Conservation (phyloP, 1,140 invertebrate genomes). For the Dinoponera quadriceps region DNA sequence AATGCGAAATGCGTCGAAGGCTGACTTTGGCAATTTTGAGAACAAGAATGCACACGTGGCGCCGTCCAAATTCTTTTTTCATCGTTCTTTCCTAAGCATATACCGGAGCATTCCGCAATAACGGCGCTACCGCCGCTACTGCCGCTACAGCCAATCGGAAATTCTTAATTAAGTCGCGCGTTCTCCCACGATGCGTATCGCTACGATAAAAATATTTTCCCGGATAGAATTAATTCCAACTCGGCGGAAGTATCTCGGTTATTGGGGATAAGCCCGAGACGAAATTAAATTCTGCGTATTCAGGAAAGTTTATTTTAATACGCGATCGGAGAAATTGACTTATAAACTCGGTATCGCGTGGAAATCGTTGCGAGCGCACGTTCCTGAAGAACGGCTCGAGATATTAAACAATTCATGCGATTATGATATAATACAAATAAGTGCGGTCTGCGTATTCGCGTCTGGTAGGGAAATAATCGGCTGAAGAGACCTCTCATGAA, state of each 20-base stretch:
- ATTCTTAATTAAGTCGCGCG: conserved; percentile 55
- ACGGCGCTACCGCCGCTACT: background rate
- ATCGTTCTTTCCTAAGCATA: conserved; percentile 33
- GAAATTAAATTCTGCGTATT: conserved; percentile 65
- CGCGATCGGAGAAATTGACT: background rate
- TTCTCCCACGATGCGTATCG: conserved; percentile 39
- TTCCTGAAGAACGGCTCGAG: background rate
- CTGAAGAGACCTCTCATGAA: no score
- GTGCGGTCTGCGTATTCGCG: no score
- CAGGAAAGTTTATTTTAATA: conserved; percentile 56
- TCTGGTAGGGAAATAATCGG: no score
- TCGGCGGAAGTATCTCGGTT: conserved; percentile 42
- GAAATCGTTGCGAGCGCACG: background rate
- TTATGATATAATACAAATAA: background rate
- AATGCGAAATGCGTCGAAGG: conserved; percentile 2
- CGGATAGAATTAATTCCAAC: conserved; percentile 53
- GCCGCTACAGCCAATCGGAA: conserved; percentile 47
- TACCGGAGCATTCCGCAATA: conserved; percentile 20
- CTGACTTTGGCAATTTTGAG: conserved; percentile 11
- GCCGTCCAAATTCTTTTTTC: conserved; percentile 11
- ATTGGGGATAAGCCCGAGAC: conserved; percentile 55
- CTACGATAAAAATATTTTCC: conserved; percentile 66
- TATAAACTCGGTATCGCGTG: conserved; percentile 11
- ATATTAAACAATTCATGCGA: background rate
- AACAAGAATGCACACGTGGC: conserved; percentile 1